Base-by-base conservation (phyloP, 2,888 invertebrate species). In the Pheosia gnoma region DNA sequence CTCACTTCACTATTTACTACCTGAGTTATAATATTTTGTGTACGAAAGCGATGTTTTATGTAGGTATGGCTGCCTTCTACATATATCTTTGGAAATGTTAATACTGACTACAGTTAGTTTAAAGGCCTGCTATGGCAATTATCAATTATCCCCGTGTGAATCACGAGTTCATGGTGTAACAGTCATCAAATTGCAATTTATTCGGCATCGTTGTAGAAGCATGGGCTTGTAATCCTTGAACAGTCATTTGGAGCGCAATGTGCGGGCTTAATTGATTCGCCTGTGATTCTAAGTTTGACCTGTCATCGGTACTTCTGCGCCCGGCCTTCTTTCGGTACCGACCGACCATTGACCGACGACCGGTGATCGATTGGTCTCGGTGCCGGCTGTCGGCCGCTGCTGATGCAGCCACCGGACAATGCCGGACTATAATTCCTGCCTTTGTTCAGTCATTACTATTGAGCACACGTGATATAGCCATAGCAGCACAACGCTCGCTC, bases 261-360 rank as follows among this genome's bases (percentile, higher is more conserved):
- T 59, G 60, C 57, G 59, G 59, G 54, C 38, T 51, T 57, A 37
- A 63, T 62, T 54, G 53, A 58, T 56, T 65, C 13, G 56, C 57
- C 51, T 61, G 57, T 43, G 56, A 41, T 58, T 54, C 11, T 41
- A 43, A 45, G 37, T 61, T 54, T 59, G 57, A 61, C 58, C 53
- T 55, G 60, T 51, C 43, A 52, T 8, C 36, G 52, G 8, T 36
- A 36, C 52, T 8, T 37, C 52, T 8, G 53, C 53, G 7, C 13
- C 39, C 56, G 41, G 25, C 55, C 13, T 10, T 38, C 10, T 9
- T 8, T 13, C 54, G 4, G n/a, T 41, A 3, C 41, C 56, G 56
- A 5, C 13, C 41, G 56, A 7, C 6, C 41, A 25, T 8, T 13
- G 56, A 9, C 41, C 41, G 11, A 8, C 38, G 38, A 54, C 11